These are phyloP conservation scores for Anthophora plumipes DNA, from an alignment of 2,888 invertebrate species.

Conservation along the genomic window DNA sequence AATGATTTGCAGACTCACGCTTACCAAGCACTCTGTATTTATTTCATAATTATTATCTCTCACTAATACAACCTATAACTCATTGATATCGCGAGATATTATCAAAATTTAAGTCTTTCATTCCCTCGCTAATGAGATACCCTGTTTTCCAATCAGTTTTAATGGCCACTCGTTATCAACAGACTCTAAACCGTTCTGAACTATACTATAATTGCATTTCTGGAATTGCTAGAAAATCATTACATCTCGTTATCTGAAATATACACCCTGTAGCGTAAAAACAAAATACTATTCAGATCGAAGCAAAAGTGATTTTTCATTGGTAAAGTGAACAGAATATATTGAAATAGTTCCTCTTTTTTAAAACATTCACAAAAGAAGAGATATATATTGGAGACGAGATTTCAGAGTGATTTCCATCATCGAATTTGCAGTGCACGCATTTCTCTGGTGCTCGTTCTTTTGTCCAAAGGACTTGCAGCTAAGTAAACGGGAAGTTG, in stretches of 20 bases:
- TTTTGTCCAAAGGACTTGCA: constrained; percentile 2
- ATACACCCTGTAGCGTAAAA: neutral
- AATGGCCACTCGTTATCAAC: constrained; percentile 10
- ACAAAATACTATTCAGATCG: neutral
- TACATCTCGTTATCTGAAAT: neutral
- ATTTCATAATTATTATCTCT: neutral
- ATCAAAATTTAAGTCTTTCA: neutral
- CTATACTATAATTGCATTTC: neutral
- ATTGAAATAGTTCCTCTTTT: too few species aligned
- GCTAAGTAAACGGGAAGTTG: constrained; percentile 40
- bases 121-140: constrained; percentile 2
- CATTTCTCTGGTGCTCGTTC: constrained; percentile 9
- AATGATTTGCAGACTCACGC: too few species aligned
- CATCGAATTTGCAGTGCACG: constrained; percentile 28
- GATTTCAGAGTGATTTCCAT: constrained; percentile 13
- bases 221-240: neutral
- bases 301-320: neutral
- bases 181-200: neutral
- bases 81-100: neutral
- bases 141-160: neutral
- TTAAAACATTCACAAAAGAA: too few species aligned
- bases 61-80: neutral
- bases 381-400: too few species aligned
- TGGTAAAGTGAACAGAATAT: too few species aligned
- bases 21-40: too few species aligned